phyloP scores from a whole-genome alignment of 2,797 vertebrate species.

The Spheniscus humboldti region DNA sequence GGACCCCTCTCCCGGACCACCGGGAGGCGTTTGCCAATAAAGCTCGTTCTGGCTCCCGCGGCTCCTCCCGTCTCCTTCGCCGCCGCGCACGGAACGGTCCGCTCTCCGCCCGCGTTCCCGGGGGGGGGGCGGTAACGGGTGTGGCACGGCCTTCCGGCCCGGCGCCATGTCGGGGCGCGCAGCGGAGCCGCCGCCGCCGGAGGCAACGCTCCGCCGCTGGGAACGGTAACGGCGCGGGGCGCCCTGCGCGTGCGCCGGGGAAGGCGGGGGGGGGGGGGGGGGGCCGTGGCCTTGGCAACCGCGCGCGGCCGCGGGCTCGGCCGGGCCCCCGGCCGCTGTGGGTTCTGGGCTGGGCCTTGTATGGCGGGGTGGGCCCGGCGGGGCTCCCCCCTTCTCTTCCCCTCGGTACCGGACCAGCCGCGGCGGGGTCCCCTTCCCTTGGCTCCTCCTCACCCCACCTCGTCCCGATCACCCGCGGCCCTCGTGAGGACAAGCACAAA shows the following conservation, averaged over 20 bases:
- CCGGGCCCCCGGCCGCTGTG: no score
- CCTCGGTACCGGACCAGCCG: no score
- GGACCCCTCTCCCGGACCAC: neutral
- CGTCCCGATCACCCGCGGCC: no score
- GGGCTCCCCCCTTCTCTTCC: no score
- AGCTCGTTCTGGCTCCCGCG: neutral
- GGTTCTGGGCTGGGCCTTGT: neutral
- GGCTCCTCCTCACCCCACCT: no score
- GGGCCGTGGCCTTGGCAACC: neutral
- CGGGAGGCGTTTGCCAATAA: neutral
- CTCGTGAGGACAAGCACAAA: neutral
- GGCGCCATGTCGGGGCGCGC: neutral
- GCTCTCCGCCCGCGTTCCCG: neutral
- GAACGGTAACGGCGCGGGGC: neutral
- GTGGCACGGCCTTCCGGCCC: neutral
- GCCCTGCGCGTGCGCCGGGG: neutral
- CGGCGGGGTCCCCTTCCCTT: neutral
- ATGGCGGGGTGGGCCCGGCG: neutral
- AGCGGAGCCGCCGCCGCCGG: neutral
- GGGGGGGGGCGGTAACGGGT: fast-evolving
- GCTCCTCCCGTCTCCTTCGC: neutral
- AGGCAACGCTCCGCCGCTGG: neutral
- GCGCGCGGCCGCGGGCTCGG: neutral
- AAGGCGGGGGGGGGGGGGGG: no score
- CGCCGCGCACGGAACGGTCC: neutral